Percentiles rank a stretch among this genome's conserved stretches.
phyloP scores from a whole-genome alignment of 2,113 vertebrate species.

The Larimichthys crocea region DNA sequence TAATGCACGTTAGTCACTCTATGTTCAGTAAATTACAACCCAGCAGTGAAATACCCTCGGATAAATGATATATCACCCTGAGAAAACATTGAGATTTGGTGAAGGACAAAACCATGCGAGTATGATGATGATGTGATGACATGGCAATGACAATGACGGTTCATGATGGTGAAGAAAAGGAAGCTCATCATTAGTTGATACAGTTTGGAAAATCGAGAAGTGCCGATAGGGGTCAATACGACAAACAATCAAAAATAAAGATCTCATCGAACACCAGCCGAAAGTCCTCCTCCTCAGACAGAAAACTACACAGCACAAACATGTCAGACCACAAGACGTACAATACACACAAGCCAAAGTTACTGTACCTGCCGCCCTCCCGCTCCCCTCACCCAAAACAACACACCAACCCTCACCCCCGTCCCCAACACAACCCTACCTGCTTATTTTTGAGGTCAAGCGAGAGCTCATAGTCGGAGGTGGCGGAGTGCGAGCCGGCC shows the following conservation, averaged over 20 bases:
- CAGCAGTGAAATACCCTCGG: neutral
- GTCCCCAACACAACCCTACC: conserved; percentile 86
- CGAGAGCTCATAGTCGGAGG: conserved; percentile 97
- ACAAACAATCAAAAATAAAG: neutral
- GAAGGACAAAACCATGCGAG: conserved; percentile 39
- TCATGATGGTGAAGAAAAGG: conserved; percentile 50
- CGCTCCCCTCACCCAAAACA: conserved; percentile 21
- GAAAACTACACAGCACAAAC: conserved; percentile 52
- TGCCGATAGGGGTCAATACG: conserved; percentile 9
- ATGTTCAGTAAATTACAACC: conserved; percentile 13
- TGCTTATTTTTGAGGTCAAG: conserved; percentile 99
- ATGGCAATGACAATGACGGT: conserved; percentile 51
- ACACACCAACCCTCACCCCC: conserved; percentile 49
- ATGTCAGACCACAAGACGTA: conserved; percentile 68
- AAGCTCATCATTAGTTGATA: conserved; percentile 28
- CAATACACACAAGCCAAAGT: conserved; percentile 53
- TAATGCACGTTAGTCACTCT: conserved; percentile 15
- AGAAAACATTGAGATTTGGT: conserved; percentile 20
- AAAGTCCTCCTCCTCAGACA: conserved; percentile 49
- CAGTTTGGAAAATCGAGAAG: conserved; percentile 37
- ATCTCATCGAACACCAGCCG: conserved; percentile 10
- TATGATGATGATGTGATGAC: conserved; percentile 38
- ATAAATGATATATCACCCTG: neutral
- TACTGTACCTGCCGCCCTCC: conserved; percentile 20
- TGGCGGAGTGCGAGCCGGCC: conserved; percentile 90